Percentiles rank a stretch among this genome's conserved stretches.
phyloP scores from a whole-genome alignment of 2,888 invertebrate species.

The Autographa gamma region DNA sequence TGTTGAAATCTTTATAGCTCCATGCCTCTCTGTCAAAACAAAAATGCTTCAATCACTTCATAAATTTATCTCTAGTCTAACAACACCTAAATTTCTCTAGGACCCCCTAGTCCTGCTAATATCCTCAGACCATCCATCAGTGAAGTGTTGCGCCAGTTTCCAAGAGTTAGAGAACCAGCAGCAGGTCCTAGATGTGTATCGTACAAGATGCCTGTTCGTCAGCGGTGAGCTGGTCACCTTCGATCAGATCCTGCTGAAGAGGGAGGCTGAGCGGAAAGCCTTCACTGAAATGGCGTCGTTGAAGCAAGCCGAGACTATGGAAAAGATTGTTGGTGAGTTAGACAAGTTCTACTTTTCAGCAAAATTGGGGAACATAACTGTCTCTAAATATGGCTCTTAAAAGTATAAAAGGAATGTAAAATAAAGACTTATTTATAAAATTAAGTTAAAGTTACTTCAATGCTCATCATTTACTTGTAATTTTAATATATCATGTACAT shows the following conservation, averaged over 20 bases:
- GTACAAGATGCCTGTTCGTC: conserved; percentile 85
- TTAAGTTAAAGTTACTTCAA: too few relatives aligned
- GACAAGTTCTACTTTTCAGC: background rate
- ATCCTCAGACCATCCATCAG: conserved; percentile 86
- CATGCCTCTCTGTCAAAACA: too few relatives aligned
- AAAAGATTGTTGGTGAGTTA: conserved; percentile 80
- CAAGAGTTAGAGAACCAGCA: conserved; percentile 85
- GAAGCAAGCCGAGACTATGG: conserved; percentile 86
- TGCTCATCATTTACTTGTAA: too few relatives aligned
- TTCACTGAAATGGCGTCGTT: conserved; percentile 86
- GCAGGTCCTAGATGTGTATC: conserved; percentile 83
- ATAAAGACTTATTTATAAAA: too few relatives aligned
- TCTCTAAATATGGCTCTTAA: too few relatives aligned
- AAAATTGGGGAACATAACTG: too few relatives aligned
- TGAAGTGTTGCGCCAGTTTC: conserved; percentile 87
- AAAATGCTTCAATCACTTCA: too few relatives aligned
- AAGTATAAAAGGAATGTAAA: too few relatives aligned
- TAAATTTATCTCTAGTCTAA: background rate
- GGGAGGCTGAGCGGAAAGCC: conserved; percentile 82
- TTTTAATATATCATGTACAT: too few relatives aligned
- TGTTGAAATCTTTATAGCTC: too few relatives aligned
- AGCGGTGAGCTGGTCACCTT: conserved; percentile 87
- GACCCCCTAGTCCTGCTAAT: conserved; percentile 88
- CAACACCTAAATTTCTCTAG: conserved; percentile 62
- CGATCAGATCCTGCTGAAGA: conserved; percentile 83